These are phyloP conservation scores for Amphiprion ocellaris DNA, from an alignment of 2,113 vertebrate genomes.

Conservation along the genomic window DNA sequence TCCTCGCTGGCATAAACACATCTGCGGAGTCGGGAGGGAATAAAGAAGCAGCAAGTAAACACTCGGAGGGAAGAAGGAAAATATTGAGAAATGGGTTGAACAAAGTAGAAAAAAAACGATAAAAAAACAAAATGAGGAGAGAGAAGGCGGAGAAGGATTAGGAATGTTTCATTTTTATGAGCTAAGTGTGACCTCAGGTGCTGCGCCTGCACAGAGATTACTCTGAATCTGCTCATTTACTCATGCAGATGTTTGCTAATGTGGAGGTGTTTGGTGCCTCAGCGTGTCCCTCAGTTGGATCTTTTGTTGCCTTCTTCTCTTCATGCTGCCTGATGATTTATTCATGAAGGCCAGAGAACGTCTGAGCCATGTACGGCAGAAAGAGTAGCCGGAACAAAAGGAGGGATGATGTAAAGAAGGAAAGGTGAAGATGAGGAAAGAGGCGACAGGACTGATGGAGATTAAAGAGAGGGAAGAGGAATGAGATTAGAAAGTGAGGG, in stretches of 20 bases:
- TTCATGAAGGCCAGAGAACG: slow-evolving; percentile 53
- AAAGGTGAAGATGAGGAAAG: background rate
- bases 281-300: slow-evolving; percentile 7
- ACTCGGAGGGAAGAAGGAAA: slow-evolving; percentile 2
- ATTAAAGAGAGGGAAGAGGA: slow-evolving; percentile 22
- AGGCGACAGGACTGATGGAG: background rate
- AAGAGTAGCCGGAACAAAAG: background rate
- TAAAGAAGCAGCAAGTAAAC: slow-evolving; percentile 30
- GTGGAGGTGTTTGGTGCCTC: background rate
- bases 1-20: slow-evolving; percentile 43
- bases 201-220: background rate
- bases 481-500: slow-evolving; percentile 10
- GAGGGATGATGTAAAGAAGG: slow-evolving; percentile 1
- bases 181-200: slow-evolving; percentile 19
- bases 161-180: slow-evolving; percentile 21
- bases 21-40: slow-evolving; percentile 29
- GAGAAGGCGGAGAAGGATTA: background rate
- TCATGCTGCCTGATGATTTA: slow-evolving; percentile 40
- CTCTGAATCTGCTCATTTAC: background rate
- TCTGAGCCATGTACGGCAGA: slow-evolving; percentile 8
- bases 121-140: background rate
- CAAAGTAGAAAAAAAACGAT: background rate
- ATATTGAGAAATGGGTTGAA: slow-evolving; percentile 20
- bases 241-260: slow-evolving; percentile 10
- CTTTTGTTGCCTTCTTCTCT: slow-evolving; percentile 29